These are phyloP conservation scores for Tricholauxania praeusta DNA, from an alignment of 2,888 invertebrate genomes.

Conservation along the genomic window DNA sequence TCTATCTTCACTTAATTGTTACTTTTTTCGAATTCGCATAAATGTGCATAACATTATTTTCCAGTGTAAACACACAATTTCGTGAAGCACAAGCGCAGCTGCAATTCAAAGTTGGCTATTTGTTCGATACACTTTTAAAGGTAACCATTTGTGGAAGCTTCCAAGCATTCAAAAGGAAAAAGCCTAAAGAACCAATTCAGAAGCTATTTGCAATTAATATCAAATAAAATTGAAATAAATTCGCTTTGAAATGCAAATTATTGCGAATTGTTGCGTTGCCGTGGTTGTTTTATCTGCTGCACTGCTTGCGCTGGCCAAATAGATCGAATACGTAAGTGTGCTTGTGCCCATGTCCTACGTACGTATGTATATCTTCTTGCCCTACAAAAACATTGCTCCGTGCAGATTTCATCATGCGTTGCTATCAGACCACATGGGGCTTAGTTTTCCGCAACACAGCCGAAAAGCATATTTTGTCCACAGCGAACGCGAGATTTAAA, in stretches of 20 bases:
- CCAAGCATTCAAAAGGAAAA: slow-evolving; percentile 33
- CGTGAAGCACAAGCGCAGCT: slow-evolving; percentile 2
- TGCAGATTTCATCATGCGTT: slow-evolving; percentile 16
- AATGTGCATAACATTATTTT: too few relatives aligned
- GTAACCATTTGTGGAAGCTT: slow-evolving; percentile 34
- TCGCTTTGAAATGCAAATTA: slow-evolving; percentile 63
- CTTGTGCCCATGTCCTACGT: slow-evolving; percentile 11
- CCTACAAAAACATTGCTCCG: not conserved
- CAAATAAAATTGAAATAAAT: slow-evolving; percentile 69
- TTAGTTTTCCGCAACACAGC: slow-evolving; percentile 2
- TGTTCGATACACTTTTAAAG: slow-evolving; percentile 21
- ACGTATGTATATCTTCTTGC: not conserved
- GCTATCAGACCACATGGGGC: slow-evolving; percentile 31
- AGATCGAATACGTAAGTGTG: slow-evolving; percentile 31
- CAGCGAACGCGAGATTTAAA: slow-evolving; percentile 23
- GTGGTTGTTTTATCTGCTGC: slow-evolving; percentile 26
- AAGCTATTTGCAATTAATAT: slow-evolving; percentile 67
- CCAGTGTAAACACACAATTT: too few relatives aligned
- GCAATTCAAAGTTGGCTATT: slow-evolving; percentile 3
- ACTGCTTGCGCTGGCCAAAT: slow-evolving; percentile 18
- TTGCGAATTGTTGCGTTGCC: slow-evolving; percentile 53
- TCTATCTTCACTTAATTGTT: too few relatives aligned
- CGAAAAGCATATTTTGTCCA: slow-evolving; percentile 23
- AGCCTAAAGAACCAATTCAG: slow-evolving; percentile 45
- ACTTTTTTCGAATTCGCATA: too few relatives aligned